Evolutionary conservation across 92 coral and sea anemone genomes (phyloP), one percentile per base, ranked within the genome.

Genomic region (Metridium senile): DNA sequence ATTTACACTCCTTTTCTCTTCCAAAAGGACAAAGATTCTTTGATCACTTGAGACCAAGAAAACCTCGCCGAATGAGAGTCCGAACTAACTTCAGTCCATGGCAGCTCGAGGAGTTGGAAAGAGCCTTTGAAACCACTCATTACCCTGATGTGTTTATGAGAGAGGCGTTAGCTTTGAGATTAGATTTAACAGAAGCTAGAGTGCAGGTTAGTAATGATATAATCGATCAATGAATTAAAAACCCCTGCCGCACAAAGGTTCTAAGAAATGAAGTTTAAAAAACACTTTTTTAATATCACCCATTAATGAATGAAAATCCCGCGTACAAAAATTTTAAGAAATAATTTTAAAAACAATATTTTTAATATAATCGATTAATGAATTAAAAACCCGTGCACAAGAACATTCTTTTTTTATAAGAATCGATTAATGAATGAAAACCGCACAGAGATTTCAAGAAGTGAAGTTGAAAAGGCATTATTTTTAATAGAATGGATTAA

Each of bases 91-190:
- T 96, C 58, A 89, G 98, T 16, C 99, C 97, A 9, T 96, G 99
- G 99, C 99, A 96, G 70, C 70, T 96, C 16, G 99, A 96, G 58
- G 98, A 96, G 74, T 82, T 96, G 17, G 99, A 96, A 72, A 71
- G 98, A 76, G 99, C 99, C 0, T 96, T 96, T 62, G 96, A 88
- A 61, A 93, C 93, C 0, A 96, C 99, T 0, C 99, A 96, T 32
- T 96, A 96, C 33, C 99, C 99, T 0, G 99, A 96, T 63, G 99
- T 96, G 31, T 96, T 96, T 67, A 96, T 96, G 99, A 88, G 99
- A 62, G 99, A 96, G 82, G 92, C 96, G 21, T 86, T 96, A 6
- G 99, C 98, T 13, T 71, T 96, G 17, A 64, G 99, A 58, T 88
- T 96, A 56, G 99, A 96, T 57, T 81, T 96, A 22, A 96, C 99